Conservation (phyloP, 2,113 vertebrate species). For the Hemicordylus capensis region DNA sequence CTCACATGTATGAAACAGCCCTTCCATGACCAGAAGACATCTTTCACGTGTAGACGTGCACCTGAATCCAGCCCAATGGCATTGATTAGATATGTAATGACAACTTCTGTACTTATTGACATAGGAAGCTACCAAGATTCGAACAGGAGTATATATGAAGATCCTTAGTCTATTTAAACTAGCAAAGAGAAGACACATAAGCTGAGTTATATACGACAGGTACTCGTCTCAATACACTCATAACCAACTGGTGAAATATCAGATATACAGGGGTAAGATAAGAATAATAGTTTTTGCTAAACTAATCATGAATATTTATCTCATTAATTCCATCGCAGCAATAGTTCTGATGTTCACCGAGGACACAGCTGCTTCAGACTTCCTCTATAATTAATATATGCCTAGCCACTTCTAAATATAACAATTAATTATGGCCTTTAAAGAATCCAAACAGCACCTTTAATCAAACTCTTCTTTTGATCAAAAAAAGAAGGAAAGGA, state of each 20-base stretch:
- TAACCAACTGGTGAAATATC: conserved; percentile 34
- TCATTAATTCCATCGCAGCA: conserved; percentile 68
- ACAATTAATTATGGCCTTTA: conserved; percentile 73
- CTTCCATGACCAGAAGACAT: neutral
- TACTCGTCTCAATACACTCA: conserved; percentile 24
- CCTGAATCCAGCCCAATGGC: neutral
- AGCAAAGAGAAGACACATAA: neutral
- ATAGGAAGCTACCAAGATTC: neutral
- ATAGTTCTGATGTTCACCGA: conserved; percentile 69
- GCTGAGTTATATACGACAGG: neutral
- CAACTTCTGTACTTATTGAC: neutral
- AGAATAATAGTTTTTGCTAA: conserved; percentile 47
- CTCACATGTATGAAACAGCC: neutral
- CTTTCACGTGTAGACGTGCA: neutral
- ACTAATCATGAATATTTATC: conserved; percentile 74
- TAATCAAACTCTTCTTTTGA: conserved; percentile 57
- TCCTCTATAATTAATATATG: conserved; percentile 79
- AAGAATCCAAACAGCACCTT: conserved; percentile 63
- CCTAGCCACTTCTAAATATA: conserved; percentile 77
- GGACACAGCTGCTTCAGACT: conserved; percentile 70
- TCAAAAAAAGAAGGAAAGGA: conserved; percentile 49
- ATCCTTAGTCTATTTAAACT: neutral
- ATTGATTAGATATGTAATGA: neutral
- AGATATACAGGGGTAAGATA: conserved; percentile 35
- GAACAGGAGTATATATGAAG: neutral